Base-by-base conservation (phyloP, 2,888 invertebrate genomes). In the Ophion costatus region DNA sequence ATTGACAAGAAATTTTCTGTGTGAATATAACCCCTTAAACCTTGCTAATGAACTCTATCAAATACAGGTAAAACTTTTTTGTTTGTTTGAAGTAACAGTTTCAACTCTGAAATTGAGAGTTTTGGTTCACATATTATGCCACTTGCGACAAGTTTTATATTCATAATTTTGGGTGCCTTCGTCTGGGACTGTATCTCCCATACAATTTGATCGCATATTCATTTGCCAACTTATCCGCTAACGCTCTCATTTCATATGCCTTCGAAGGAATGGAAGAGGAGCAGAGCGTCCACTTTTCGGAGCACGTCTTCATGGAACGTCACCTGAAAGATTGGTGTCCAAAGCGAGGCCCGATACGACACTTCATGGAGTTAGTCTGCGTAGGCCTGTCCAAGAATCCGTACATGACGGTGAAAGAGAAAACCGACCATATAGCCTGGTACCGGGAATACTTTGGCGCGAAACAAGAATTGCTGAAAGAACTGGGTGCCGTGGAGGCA, bases 281-380 rank as follows among this genome's bases (percentile, higher is more conserved):
- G 85, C 94, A 95, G 17, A 94, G 93, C 91, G 96, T 96, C 0
- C 96, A 97, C 88, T 99, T 99, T 93, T 96, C 98, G 0, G 98
- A 99, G 88, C 99, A 99, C 92, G 96, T 99, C 38, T 99, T 99
- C 94, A 94, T 99, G 14, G 99, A 99, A 85, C 94, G 96, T 20
- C 96, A 98, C 92, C 94, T 99, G 20, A 96, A 97, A 89, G 96
- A 95, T 0, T 98, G 98, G 97, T 99, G 99, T 92, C 99, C 99
- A 0, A 95, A 94, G 67, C 96, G 95, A 88, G 99, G 99, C 0
- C 99, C 99, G 0, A 95, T 99, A 87, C 95, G 98, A 9, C 98
- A 99, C 94, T 99, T 98, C 93, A 99, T 99, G 99, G 99, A 99
- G 91, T 95, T 99, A 7, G 99, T 99, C 0, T 97, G 97, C 89